Evolutionary conservation across 2,888 invertebrate species (phyloP).

Genomic region (Baronia brevicornis): DNA sequence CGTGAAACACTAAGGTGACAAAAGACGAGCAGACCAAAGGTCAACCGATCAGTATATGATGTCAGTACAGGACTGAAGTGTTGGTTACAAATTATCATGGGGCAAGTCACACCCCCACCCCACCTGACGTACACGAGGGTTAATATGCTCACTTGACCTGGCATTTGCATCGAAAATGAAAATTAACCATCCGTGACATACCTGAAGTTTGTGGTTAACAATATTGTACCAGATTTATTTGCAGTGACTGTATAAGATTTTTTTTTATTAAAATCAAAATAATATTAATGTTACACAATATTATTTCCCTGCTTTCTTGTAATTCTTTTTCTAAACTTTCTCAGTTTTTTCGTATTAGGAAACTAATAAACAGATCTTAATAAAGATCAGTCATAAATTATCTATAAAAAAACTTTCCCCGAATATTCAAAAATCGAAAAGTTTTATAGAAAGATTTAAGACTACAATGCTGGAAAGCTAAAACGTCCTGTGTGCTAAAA

Average conservation of each 20-base stretch:
- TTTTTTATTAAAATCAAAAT: conserved; percentile 1
- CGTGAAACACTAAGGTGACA: conserved; percentile 34
- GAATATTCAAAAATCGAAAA: too few relatives aligned
- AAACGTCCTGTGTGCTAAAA: too few relatives aligned
- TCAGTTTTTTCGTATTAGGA: too few relatives aligned
- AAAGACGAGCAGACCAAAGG: conserved; percentile 43
- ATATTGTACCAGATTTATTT: too few relatives aligned
- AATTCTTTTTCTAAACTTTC: too few relatives aligned
- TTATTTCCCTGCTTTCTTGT: too few relatives aligned
- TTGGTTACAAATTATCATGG: conserved; percentile 59
- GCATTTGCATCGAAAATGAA: conserved; percentile 43
- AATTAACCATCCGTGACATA: conserved; percentile 58
- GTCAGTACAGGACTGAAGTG: conserved; percentile 56
- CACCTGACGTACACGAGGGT: conserved; percentile 40
- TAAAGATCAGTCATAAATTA: too few relatives aligned
- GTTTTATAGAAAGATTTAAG: too few relatives aligned
- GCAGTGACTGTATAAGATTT: conserved; percentile 15
- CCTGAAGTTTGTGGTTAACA: conserved; percentile 20
- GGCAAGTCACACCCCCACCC: conserved; percentile 56
- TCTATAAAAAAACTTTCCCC: too few relatives aligned
- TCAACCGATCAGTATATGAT: conserved; percentile 55
- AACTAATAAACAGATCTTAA: too few relatives aligned
- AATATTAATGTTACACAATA: too few relatives aligned
- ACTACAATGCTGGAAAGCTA: too few relatives aligned
- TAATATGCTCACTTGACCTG: conserved; percentile 66